Evolutionary conservation across 92 coral and sea anemone genomes (phyloP), one percentile per base, ranked within the genome.

Genomic region (Meandrina meandrites): DNA sequence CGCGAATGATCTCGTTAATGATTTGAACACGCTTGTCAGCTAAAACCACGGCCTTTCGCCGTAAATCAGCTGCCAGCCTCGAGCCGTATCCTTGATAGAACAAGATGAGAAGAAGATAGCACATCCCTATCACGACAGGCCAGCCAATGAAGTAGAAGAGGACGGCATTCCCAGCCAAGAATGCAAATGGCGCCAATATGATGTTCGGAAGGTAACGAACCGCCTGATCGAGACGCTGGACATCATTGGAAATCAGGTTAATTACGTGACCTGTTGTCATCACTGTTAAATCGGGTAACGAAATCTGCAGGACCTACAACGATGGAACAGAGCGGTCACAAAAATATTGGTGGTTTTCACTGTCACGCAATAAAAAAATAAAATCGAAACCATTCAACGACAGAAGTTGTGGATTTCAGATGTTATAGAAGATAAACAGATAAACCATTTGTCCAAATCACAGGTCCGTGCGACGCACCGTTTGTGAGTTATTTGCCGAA

Each of bases 191-290:
- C 21, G 81, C 81, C 40, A 51, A 6, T 5, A 78, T 21, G 31
- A 51, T 3, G 64, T 31, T 28, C 5, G 81, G 42, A 56, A 78
- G 22, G 37, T 30, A 32, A 24, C 1, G 67, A 50, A 78, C 9
- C 10, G 81, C 67, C 66, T 13, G 13, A 19, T 78, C 37, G 66
- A 78, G 57, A 31, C 81, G 81, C 37, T 78, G 66, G 28, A 78
- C 81, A 21, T 78, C 81, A 18, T 78, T 78, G 66, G 81, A 78
- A 31, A 78, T 78, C 8, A 78, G 81, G 37, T 51, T 78, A 30
- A 78, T 78, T 0, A 78, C 81, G 42, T 78, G 81, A 48, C 81
- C 81, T 7, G 64, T 78, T 4, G 81, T 78, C 42, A 78, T 50
- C 81, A n/a, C 31, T 54, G 64, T 78, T 57, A 78, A 51, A 48